Evolutionary conservation across 2,888 invertebrate species (phyloP).

Genomic region (Diadegma fenestrale): DNA sequence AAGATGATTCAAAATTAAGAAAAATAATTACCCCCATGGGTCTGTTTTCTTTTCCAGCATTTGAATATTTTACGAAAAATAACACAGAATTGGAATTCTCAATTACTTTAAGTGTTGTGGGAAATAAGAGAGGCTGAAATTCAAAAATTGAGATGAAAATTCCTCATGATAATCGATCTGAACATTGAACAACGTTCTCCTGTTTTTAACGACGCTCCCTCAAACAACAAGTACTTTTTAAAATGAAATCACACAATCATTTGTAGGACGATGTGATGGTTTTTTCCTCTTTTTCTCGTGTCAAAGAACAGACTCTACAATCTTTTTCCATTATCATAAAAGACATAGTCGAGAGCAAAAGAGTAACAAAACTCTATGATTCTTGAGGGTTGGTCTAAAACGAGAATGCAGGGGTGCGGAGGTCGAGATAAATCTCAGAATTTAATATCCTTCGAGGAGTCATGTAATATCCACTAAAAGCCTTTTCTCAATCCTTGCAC

Average conservation of each 20-base stretch:
- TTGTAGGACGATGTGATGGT: not conserved
- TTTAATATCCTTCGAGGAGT: constrained; percentile 83
- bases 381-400: constrained; percentile 52
- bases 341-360: constrained; percentile 28
- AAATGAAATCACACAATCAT: constrained; percentile 8
- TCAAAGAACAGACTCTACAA: constrained; percentile 5
- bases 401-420: constrained; percentile 61
- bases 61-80: not conserved
- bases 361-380: constrained; percentile 37
- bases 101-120: not conserved
- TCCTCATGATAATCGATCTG: not conserved
- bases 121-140: not conserved
- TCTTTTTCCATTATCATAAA: constrained; percentile 43
- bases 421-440: constrained; percentile 82
- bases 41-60: not conserved
- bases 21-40: too few species aligned
- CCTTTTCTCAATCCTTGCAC: constrained; percentile 70
- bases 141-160: not conserved
- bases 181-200: not conserved
- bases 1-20: too few species aligned
- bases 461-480: constrained; percentile 82
- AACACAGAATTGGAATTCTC: not conserved
- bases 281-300: not conserved
- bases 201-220: not conserved
- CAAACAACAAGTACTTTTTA: not conserved